phyloP scores from a whole-genome alignment of 35 echinoderm and acorn worm genomes.

The Apostichopus californicus region DNA sequence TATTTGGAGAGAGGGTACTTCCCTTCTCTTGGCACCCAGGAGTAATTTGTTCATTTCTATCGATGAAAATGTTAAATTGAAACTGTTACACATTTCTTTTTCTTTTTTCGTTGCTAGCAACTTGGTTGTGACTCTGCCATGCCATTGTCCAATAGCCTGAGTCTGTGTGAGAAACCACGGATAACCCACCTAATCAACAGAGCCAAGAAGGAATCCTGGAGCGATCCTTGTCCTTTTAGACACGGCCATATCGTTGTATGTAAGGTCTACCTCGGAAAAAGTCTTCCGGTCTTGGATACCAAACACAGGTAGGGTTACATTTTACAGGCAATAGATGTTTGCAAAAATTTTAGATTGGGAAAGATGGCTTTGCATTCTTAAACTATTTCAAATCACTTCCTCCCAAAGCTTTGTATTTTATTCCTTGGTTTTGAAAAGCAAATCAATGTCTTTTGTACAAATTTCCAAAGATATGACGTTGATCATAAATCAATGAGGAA shows the following conservation, averaged over 20 bases:
- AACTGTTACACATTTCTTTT: too few relatives aligned
- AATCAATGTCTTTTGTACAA: too few relatives aligned
- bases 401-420: too few relatives aligned
- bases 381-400: too few relatives aligned
- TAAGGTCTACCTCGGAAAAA: conserved; percentile 97
- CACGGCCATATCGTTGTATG: conserved; percentile 92
- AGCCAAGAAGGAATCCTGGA: conserved; percentile 63
- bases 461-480: too few relatives aligned
- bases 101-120: conserved; percentile 58
- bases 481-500: too few relatives aligned
- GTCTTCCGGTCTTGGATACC: conserved; percentile 82
- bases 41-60: too few relatives aligned
- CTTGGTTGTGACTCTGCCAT: conserved; percentile 86
- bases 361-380: too few relatives aligned
- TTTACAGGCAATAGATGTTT: background rate
- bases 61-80: background rate
- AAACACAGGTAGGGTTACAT: conserved; percentile 54
- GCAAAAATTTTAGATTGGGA: background rate
- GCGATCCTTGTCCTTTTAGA: conserved; percentile 92
- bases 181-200: conserved; percentile 62
- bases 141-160: conserved; percentile 92
- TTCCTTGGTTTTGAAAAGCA: too few relatives aligned
- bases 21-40: too few relatives aligned
- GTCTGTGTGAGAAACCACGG: conserved; percentile 89
- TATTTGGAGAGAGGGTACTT: background rate